These are phyloP conservation scores for Thecocarcelia acutangulata DNA, from an alignment of 2,888 invertebrate species.

Conservation along the genomic window DNA sequence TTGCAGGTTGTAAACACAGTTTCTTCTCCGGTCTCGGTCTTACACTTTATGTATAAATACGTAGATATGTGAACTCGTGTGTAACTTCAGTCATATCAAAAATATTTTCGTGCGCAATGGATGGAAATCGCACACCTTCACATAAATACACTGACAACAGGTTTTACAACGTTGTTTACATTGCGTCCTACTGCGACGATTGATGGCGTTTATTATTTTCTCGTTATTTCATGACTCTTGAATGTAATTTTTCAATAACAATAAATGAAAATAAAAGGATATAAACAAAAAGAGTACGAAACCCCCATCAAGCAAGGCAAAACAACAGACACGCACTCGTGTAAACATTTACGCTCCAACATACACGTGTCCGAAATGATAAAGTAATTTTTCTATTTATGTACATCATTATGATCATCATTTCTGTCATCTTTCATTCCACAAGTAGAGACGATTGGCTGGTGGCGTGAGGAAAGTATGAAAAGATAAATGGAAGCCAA, in stretches of 20 bases:
- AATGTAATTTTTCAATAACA: conserved; percentile 64
- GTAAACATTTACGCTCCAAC: background rate
- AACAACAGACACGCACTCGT: background rate
- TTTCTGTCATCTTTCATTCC: background rate
- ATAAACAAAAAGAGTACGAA: conserved; percentile 42
- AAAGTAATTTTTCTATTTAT: background rate
- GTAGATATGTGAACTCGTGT: too few species aligned
- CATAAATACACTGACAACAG: conserved; percentile 17
- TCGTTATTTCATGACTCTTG: conserved; percentile 79
- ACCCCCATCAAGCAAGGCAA: background rate
- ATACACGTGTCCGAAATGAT: background rate
- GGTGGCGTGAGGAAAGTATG: background rate
- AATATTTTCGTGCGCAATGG: background rate
- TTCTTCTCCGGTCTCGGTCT: background rate
- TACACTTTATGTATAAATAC: too few species aligned
- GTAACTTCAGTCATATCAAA: background rate
- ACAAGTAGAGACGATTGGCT: background rate
- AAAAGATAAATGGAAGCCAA: conserved; percentile 27
- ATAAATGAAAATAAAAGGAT: conserved; percentile 3
- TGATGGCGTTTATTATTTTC: conserved; percentile 80
- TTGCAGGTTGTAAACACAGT: too few species aligned
- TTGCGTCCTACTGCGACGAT: conserved; percentile 71
- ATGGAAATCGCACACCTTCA: background rate
- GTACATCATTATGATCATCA: conserved; percentile 21
- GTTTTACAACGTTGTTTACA: conserved; percentile 38